A percentile compares a stretch with the other conserved stretches of the same genome.
Conservation (phyloP, 2,113 vertebrate genomes). For the Enhydra lutris region DNA sequence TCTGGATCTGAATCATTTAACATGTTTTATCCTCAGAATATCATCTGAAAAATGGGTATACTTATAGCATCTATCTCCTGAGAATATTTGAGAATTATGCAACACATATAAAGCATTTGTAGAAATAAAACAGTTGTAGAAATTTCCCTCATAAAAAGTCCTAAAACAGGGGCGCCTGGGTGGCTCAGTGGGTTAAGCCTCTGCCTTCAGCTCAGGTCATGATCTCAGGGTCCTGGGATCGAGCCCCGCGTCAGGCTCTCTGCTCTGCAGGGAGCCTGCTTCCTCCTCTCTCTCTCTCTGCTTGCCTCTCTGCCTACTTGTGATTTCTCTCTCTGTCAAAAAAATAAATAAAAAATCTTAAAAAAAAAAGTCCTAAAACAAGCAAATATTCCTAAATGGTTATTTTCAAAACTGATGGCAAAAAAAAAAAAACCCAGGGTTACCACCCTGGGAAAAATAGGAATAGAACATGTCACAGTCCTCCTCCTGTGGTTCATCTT, state of each 20-base stretch:
- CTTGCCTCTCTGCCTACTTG: no score
- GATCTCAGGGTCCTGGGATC: no score
- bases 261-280: no score
- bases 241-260: no score
- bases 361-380: background rate
- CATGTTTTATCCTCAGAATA: background rate
- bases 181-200: no score
- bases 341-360: no score
- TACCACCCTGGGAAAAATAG: background rate
- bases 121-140: background rate
- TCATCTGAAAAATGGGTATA: background rate
- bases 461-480: background rate
- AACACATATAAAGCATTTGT: background rate
- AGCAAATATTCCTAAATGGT: background rate
- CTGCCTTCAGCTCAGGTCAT: no score
- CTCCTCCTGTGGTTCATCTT: background rate
- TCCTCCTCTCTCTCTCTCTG: no score
- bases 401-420: background rate
- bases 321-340: no score
- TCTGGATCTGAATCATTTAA: background rate
- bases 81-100: slow-evolving; percentile 9
- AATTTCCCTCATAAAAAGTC: background rate
- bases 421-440: background rate
- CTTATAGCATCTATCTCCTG: background rate
- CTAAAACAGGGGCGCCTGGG: background rate